Evolutionary conservation across 2,797 vertebrate species (phyloP).

Genomic region (Eurystomus glaucurus): DNA sequence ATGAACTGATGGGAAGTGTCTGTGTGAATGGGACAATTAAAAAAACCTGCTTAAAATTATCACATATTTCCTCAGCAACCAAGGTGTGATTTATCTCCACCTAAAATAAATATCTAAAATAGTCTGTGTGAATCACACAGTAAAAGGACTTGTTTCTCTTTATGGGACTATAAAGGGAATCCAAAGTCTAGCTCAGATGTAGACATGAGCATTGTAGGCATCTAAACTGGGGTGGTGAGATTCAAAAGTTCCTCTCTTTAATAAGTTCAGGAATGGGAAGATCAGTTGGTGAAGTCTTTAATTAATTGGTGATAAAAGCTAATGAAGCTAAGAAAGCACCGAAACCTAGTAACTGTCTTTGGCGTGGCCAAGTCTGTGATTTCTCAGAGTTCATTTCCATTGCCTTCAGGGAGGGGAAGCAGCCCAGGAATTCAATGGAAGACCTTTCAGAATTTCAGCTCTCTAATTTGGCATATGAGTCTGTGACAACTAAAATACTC

Average conservation of each 20-base stretch:
- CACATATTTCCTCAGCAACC: not conserved
- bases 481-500: slow-evolving; percentile 13
- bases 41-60: slow-evolving; percentile 30
- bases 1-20: not conserved
- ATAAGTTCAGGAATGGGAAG: slow-evolving; percentile 21
- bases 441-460: slow-evolving; percentile 10
- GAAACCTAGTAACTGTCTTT: slow-evolving; percentile 6
- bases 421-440: slow-evolving; percentile 10
- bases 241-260: not conserved
- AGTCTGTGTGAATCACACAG: slow-evolving; percentile 3
- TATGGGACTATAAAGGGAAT: not conserved
- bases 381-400: slow-evolving; percentile 63
- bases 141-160: not conserved
- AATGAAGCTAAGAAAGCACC: not conserved
- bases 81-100: not conserved
- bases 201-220: not conserved
- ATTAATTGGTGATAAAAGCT: slow-evolving; percentile 74
- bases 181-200: not conserved
- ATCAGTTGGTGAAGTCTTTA: slow-evolving; percentile 58
- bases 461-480: slow-evolving; percentile 36
- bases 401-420: slow-evolving; percentile 32
- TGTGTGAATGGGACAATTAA: slow-evolving; percentile 4
- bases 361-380: slow-evolving; percentile 28
- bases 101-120: not conserved
- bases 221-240: not conserved